Conservation (phyloP, 1,140 invertebrate species). For the Ganaspis sp. region DNA sequence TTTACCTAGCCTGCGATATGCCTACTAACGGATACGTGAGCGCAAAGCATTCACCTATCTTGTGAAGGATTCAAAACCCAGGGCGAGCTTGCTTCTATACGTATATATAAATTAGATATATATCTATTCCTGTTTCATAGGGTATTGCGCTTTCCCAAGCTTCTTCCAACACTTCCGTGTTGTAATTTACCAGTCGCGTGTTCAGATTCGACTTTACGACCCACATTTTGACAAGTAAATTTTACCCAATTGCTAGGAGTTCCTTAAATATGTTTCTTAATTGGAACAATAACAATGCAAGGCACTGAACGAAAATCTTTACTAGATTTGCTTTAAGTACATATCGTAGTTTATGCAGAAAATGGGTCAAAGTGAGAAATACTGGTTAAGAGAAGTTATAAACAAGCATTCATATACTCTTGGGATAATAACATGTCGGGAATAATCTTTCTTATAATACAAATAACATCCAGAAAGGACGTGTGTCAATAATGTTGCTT, state of each 20-base stretch:
- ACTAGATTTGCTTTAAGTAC: no score
- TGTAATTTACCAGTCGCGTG: neutral
- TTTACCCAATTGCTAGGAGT: neutral
- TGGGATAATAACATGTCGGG: no score
- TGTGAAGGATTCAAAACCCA: neutral
- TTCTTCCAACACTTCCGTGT: neutral
- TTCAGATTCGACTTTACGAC: neutral
- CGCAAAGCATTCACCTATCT: neutral
- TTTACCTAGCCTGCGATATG: slow-evolving; percentile 4
- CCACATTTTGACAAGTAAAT: neutral
- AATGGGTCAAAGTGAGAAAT: no score
- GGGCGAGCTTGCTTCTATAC: neutral
- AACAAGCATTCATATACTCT: no score
- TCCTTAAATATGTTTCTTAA: neutral
- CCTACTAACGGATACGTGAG: neutral
- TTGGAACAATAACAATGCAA: neutral
- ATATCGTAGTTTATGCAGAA: no score
- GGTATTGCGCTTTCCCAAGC: slow-evolving; percentile 4
- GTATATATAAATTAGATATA: neutral
- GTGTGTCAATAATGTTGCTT: no score
- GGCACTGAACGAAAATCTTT: no score
- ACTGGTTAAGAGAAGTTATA: no score
- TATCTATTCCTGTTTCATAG: neutral
- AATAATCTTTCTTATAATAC: no score
- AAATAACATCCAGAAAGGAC: no score